Evolutionary conservation across 2,888 invertebrate species (phyloP), one percentile per base, ranked within the genome.

Genomic region (Agrochola lychnidis): DNA sequence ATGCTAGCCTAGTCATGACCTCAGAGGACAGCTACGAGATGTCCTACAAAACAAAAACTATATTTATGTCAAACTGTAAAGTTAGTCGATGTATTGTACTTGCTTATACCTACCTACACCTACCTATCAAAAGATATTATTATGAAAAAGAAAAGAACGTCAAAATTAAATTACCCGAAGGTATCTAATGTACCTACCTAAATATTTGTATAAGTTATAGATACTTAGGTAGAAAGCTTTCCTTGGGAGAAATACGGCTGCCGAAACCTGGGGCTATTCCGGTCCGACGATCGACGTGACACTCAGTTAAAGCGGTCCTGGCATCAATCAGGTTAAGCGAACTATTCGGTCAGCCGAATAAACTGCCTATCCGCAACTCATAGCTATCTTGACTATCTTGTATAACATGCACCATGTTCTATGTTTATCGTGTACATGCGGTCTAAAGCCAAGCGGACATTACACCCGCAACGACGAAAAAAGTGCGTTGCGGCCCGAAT

Each of bases 281-380:
- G n/a, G 51, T 42, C 40, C 14, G 30, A 30, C 19, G 59, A 59
- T 57, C 57, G 68, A 68, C 42, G 59, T 19, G 40, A 42, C 48
- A 59, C 12, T 56, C 22, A 76, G 77, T 40, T 53, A 64, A 51
- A 76, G 10, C 10, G 30, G 36, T 45, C 9, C 9, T 45, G 19
- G 22, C 22, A 61, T 78, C 78, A 70, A 70, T 53, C 77, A 68
- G 30, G 63, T 64, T 45, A 75, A 53, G 22, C 51, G 76, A 14
- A 53, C 25, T 36, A n/a, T 42, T n/a, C 51, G 16, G 51, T 19
- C 40, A 77, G n/a, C 51, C 36, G 6, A 78, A 59, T 56, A 69
- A 61, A 53, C 12, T 68, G 57, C 16, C 36, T n/a, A 40, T 78
- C 16, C 14, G 3, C 45, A 48, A 48, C 57, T 63, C 22, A n/a